Conservation (phyloP, 2,113 vertebrate species). For the Tympanuchus pallidicinctus region DNA sequence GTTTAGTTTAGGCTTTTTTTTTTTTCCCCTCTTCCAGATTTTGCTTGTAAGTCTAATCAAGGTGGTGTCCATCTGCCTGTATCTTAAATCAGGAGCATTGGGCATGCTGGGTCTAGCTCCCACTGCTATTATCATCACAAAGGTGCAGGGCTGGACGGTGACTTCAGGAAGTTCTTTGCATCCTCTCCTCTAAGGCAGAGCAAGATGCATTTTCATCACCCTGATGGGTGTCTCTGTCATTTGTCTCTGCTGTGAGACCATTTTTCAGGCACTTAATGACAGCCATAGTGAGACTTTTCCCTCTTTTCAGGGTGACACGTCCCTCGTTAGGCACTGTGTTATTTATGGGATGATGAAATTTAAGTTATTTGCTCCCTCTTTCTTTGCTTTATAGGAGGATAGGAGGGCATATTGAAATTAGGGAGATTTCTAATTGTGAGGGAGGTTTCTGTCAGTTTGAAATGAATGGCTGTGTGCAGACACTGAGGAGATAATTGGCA, state of each 20-base stretch:
- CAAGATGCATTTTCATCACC: neutral
- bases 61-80: neutral
- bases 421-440: neutral
- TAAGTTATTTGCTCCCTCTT: neutral
- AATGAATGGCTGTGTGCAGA: neutral
- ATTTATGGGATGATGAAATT: neutral
- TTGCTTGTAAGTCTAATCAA: neutral
- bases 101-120: neutral
- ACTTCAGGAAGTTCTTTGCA: neutral
- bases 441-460: neutral
- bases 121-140: neutral
- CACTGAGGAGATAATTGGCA: conserved; percentile 29
- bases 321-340: neutral
- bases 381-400: neutral
- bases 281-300: neutral
- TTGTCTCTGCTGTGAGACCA: neutral
- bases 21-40: neutral
- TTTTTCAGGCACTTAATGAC: neutral
- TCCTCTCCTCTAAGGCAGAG: neutral
- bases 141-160: neutral
- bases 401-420: neutral
- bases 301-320: neutral
- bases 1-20: neutral
- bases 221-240: neutral
- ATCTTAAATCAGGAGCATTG: neutral